phyloP scores from a whole-genome alignment of 2,888 invertebrate species.

The Plagiodera versicolora region DNA sequence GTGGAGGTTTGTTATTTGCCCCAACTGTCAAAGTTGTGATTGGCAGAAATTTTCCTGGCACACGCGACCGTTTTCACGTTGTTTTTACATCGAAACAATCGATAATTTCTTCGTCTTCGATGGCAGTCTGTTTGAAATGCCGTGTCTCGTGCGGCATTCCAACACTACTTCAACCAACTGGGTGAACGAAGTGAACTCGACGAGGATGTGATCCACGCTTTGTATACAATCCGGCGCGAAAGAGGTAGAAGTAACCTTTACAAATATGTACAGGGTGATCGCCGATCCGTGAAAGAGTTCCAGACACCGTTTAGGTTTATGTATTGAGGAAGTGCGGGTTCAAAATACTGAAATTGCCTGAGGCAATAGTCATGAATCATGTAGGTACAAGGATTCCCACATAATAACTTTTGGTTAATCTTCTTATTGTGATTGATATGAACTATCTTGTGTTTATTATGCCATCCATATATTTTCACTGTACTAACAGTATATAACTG shows the following conservation, averaged over 20 bases:
- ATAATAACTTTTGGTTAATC: too few relatives aligned
- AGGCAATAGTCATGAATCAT: too few relatives aligned
- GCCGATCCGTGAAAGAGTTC: background rate
- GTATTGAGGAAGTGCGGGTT: too few relatives aligned
- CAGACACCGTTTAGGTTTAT: too few relatives aligned
- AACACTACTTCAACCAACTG: constrained; percentile 33
- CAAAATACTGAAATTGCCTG: too few relatives aligned
- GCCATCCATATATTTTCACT: too few relatives aligned
- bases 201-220: constrained; percentile 24
- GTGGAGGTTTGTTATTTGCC: background rate
- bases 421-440: too few relatives aligned
- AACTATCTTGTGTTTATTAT: too few relatives aligned
- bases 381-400: too few relatives aligned
- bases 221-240: constrained; percentile 24
- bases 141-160: constrained; percentile 21
- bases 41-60: background rate
- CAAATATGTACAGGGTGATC: constrained; percentile 22
- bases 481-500: too few relatives aligned
- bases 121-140: constrained; percentile 33
- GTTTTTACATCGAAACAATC: constrained; percentile 9
- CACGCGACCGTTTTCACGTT: constrained; percentile 2
- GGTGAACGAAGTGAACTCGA: constrained; percentile 21
- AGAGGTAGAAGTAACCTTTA: constrained; percentile 24
- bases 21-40: too few relatives aligned
- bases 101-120: constrained; percentile 7